Evolutionary conservation across 2,888 invertebrate species (phyloP).

Genomic region (Steinernema scapterisci): DNA sequence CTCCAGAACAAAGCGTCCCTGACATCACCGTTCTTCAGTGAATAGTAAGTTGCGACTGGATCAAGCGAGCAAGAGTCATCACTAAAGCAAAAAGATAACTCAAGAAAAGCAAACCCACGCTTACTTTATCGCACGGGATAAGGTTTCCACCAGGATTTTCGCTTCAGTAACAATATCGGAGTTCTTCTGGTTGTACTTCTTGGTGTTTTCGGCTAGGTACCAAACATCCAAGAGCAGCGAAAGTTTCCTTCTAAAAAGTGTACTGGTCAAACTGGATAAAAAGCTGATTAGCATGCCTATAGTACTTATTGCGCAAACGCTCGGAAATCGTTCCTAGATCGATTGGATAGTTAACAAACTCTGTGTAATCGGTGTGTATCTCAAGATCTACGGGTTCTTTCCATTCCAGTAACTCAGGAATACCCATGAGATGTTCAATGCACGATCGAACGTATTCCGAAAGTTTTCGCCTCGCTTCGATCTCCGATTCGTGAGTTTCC

Average conservation of each 20-base stretch:
- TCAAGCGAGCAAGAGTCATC: background rate
- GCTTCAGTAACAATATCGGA: background rate
- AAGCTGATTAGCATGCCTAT: conserved; percentile 24
- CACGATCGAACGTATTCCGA: conserved; percentile 14
- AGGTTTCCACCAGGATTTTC: background rate
- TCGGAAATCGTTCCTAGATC: conserved; percentile 39
- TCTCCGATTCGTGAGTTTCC: background rate
- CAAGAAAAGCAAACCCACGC: background rate
- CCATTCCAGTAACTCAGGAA: conserved; percentile 32
- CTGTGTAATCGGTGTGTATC: conserved; percentile 34
- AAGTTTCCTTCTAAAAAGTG: background rate
- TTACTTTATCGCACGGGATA: background rate
- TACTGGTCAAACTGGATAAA: background rate
- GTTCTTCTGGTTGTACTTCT: background rate
- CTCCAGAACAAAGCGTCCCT: background rate
- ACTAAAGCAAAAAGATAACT: background rate
- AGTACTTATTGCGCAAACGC: conserved; percentile 39
- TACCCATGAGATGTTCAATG: conserved; percentile 11
- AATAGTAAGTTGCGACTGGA: background rate
- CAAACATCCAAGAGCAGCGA: background rate
- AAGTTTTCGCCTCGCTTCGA: background rate
- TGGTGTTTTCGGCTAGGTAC: conserved; percentile 6
- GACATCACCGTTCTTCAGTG: background rate
- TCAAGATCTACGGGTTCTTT: conserved; percentile 38
- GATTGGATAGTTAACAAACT: conserved; percentile 38